Conservation (phyloP, 1,140 invertebrate species). For the Pristionchus pacificus region DNA sequence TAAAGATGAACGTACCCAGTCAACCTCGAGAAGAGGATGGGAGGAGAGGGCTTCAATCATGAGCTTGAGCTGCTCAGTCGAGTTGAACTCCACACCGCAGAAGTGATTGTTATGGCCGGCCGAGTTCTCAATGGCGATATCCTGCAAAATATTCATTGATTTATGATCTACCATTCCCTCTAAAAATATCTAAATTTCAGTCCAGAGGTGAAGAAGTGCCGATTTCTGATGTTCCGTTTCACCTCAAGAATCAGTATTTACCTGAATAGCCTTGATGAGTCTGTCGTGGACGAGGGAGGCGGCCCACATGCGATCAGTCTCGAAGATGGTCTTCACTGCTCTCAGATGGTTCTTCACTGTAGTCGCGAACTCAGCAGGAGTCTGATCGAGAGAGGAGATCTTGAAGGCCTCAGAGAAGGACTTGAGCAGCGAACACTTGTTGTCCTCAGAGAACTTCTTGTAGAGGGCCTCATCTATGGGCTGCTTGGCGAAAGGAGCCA, state of each 20-base stretch:
- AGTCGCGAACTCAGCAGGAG: conserved; percentile 28
- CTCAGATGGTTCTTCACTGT: conserved; percentile 23
- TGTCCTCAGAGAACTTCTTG: conserved; percentile 39
- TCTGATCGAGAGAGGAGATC: conserved; percentile 9
- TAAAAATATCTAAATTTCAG: too few species aligned
- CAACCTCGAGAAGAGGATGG: conserved; percentile 59
- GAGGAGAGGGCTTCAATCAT: conserved; percentile 51
- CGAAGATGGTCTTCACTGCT: conserved; percentile 36
- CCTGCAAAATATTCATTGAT: too few species aligned
- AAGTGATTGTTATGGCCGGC: conserved; percentile 66
- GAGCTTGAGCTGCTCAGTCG: conserved; percentile 49
- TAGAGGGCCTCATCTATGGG: conserved; percentile 35
- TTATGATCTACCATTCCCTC: background rate
- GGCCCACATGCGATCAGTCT: conserved; percentile 53
- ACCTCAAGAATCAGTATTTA: too few species aligned
- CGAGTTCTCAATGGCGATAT: conserved; percentile 76
- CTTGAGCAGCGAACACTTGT: conserved; percentile 35
- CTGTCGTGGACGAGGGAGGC: conserved; percentile 44
- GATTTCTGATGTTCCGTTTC: too few species aligned
- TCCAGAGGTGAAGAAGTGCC: too few species aligned
- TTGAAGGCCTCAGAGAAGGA: conserved; percentile 30
- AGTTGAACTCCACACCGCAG: conserved; percentile 71
- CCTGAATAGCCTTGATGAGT: conserved; percentile 48
- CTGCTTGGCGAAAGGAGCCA: conserved; percentile 28
- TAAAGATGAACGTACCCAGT: too few species aligned